Conservation (phyloP, 2,797 vertebrate species). For the Uromys caudimaculatus region DNA sequence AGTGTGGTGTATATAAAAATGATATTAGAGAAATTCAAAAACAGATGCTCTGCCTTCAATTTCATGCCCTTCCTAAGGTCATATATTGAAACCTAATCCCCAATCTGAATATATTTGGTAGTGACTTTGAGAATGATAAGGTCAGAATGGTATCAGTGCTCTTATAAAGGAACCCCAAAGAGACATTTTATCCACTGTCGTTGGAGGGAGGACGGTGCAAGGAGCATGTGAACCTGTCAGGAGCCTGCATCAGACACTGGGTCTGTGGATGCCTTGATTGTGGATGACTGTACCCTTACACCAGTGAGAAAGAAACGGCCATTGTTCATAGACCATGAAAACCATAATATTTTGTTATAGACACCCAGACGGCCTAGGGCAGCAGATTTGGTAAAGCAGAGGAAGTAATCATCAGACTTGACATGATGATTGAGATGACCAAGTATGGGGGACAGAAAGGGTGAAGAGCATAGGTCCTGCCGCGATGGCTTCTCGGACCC, state of each 20-base stretch:
- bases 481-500: no score
- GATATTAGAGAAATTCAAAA: background rate
- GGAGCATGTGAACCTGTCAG: background rate
- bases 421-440: background rate
- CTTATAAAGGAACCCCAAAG: background rate
- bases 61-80: background rate
- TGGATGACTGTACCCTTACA: background rate
- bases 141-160: background rate
- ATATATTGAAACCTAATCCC: background rate
- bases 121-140: background rate
- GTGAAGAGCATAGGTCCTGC: background rate
- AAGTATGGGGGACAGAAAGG: background rate
- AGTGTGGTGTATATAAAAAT: background rate
- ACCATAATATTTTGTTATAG: background rate
- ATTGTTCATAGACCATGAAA: background rate
- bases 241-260: background rate
- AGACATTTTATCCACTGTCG: background rate
- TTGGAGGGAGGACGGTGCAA: background rate
- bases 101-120: background rate
- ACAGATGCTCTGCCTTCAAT: background rate
- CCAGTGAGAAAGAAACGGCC: background rate
- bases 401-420: background rate
- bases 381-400: background rate
- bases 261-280: background rate
- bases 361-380: background rate